Evolutionary conservation across 2,888 invertebrate genomes (phyloP).

Genomic region (Cantharis rustica): DNA sequence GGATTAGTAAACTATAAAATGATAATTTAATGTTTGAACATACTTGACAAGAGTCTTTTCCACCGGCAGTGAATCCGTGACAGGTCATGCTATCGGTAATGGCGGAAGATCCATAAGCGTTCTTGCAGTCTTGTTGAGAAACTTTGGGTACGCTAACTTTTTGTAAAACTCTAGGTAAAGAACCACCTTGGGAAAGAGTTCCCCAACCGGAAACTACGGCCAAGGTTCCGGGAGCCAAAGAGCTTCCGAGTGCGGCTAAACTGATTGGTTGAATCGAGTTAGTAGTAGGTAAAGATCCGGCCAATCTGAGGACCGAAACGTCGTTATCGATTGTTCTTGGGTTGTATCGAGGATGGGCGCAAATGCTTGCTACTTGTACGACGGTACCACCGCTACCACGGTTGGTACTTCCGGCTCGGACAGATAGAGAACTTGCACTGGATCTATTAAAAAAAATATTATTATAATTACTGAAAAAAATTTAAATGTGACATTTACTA

Average conservation of each 20-base stretch:
- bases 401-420: conserved; percentile 5
- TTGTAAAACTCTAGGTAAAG: background rate
- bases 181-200: background rate
- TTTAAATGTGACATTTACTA: background rate
- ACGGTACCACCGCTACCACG: background rate
- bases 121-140: background rate
- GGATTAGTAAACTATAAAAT: background rate
- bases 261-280: background rate
- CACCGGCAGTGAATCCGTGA: background rate
- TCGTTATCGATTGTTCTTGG: background rate
- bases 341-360: background rate
- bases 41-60: conserved; percentile 4
- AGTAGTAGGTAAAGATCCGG: background rate
- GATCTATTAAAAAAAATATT: background rate
- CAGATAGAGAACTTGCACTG: background rate
- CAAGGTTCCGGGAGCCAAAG: background rate
- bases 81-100: conserved; percentile 11
- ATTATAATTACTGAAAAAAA: background rate
- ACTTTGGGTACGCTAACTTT: background rate
- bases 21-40: background rate
- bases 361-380: background rate
- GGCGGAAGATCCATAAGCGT: conserved; percentile 38
- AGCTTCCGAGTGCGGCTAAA: background rate
- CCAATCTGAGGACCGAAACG: conserved; percentile 1
- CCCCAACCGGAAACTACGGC: conserved; percentile 14